Percentiles rank a stretch among this genome's conserved stretches.
These are phyloP conservation scores for Paralinhomoeus sp. DNA, from an alignment of 2,888 invertebrate species.

Conservation along the genomic window DNA sequence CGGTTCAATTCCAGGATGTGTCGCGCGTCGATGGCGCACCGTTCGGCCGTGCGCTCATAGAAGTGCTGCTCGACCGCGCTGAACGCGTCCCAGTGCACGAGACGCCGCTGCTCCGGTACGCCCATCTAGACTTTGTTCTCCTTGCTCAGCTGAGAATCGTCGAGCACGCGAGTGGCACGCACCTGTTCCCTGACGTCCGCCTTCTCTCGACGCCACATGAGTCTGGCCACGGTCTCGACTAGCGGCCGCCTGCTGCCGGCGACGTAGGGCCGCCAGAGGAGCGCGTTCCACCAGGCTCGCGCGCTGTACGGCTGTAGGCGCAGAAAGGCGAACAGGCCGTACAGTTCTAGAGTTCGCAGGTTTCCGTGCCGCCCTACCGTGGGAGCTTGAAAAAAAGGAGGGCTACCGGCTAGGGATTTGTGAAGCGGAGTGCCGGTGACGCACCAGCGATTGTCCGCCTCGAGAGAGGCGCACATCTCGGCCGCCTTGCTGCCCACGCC, in stretches of 20 bases:
- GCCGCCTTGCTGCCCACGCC: constrained; percentile 37
- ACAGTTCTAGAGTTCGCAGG: constrained; percentile 33
- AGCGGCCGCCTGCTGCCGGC: constrained; percentile 31
- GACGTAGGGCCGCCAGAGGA: constrained; percentile 35
- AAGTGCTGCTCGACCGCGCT: constrained; percentile 50
- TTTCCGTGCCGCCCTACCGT: too few species aligned
- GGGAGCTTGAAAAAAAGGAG: too few species aligned
- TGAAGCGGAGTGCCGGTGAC: constrained; percentile 49
- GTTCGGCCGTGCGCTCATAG: constrained; percentile 40
- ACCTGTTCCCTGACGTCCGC: constrained; percentile 41
- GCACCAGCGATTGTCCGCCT: constrained; percentile 43
- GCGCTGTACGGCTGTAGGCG: constrained; percentile 36
- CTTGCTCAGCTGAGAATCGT: not conserved
- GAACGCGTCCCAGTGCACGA: constrained; percentile 40
- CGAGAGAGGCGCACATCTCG: constrained; percentile 39
- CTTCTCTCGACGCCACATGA: constrained; percentile 49
- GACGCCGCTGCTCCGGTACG: constrained; percentile 41
- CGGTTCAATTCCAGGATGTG: too few species aligned
- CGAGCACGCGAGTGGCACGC: not conserved
- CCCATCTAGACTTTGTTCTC: constrained; percentile 30
- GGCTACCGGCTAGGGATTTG: constrained; percentile 34
- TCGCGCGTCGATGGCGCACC: constrained; percentile 26
- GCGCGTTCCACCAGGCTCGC: constrained; percentile 34
- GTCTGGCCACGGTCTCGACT: constrained; percentile 33
- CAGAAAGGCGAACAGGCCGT: constrained; percentile 40